Evolutionary conservation across 2,888 invertebrate species (phyloP).

Genomic region (Melanostoma scalare): DNA sequence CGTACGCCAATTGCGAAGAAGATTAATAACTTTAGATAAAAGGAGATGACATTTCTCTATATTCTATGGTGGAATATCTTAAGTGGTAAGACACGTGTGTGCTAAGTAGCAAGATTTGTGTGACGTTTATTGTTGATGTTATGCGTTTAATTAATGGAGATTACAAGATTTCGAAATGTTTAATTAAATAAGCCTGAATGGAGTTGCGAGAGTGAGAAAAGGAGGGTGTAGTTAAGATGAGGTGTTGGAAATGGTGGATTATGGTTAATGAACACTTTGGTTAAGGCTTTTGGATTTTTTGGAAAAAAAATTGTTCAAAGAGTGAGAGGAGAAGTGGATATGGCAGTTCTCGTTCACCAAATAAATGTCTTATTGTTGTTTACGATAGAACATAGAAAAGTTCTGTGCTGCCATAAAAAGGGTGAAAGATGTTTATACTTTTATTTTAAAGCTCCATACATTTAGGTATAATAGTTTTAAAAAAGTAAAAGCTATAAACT

Average conservation of each 20-base stretch:
- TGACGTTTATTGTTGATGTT: conserved; percentile 63
- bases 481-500: no score
- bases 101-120: conserved; percentile 57
- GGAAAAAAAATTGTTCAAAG: no score
- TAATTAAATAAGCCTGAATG: conserved; percentile 53
- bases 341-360: no score
- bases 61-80: background rate
- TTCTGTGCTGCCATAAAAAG: no score
- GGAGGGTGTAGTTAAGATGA: background rate
- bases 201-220: background rate
- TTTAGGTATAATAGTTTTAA: no score
- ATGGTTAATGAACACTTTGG: background rate
- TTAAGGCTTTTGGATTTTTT: no score
- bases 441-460: no score
- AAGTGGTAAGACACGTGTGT: conserved; percentile 47
- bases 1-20: conserved; percentile 65
- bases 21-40: conserved; percentile 72
- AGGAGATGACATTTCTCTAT: conserved; percentile 56
- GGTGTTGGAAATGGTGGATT: conserved; percentile 19
- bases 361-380: no score
- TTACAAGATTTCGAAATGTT: conserved; percentile 59
- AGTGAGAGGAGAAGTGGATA: no score
- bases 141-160: conserved; percentile 70
- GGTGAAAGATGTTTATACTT: no score
- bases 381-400: no score